Evolutionary conservation across 2,797 vertebrate species (phyloP).

Genomic region (Moxostoma hubbsi): DNA sequence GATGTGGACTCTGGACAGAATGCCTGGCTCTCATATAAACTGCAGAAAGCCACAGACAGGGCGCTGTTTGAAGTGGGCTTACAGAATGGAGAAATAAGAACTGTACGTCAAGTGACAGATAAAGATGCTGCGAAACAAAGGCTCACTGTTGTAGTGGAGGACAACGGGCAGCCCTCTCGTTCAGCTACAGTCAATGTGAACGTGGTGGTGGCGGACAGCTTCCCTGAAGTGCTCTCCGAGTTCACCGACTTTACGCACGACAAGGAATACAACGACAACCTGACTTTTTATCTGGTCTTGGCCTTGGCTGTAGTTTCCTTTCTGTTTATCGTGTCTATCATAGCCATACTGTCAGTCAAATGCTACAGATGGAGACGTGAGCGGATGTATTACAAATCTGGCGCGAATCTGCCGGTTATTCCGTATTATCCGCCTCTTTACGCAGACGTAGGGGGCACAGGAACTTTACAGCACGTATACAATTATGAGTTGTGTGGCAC

Average conservation of each 20-base stretch:
- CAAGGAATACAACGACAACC: too few species aligned
- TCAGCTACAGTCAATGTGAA: too few species aligned
- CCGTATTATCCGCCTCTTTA: conserved; percentile 56
- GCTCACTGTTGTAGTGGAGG: conserved; percentile 65
- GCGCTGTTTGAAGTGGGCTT: conserved; percentile 67
- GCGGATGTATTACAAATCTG: conserved; percentile 47
- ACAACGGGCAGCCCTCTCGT: conserved; percentile 65
- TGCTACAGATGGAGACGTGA: conserved; percentile 54
- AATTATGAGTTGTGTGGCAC: conserved; percentile 69
- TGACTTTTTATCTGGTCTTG: too few species aligned
- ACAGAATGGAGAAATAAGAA: conserved; percentile 71
- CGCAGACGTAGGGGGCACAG: conserved; percentile 53
- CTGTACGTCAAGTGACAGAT: conserved; percentile 51
- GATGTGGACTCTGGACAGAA: conserved; percentile 71
- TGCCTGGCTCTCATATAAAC: conserved; percentile 69
- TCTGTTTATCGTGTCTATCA: too few species aligned
- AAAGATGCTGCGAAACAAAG: conserved; percentile 64
- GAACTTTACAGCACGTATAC: conserved; percentile 65
- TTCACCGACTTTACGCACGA: too few species aligned
- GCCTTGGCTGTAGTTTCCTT: too few species aligned
- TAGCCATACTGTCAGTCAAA: too few species aligned
- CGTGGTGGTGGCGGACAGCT: too few species aligned
- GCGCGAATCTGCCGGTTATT: conserved; percentile 48
- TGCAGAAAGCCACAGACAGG: conserved; percentile 68
- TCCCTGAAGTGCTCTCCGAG: too few species aligned